Base-by-base conservation (phyloP, 2,113 vertebrate genomes). In the Cynopterus brachyotis region DNA sequence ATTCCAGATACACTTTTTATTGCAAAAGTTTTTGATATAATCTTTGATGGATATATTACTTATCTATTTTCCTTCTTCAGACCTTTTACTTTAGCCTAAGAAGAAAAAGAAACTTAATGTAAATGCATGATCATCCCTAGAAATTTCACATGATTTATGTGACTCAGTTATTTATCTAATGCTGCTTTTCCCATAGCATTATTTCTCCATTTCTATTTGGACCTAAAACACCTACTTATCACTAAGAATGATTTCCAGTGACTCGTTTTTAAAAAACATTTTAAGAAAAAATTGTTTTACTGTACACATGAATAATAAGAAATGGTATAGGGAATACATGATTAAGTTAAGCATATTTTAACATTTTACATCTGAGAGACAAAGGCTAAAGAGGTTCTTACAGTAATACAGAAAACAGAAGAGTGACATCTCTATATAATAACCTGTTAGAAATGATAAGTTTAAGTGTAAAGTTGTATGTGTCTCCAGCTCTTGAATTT, bases 381-480 rank as follows among this genome's bases (percentile, higher is more conserved):
- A 92, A 55, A 94, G 45, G 50, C 59, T 75, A 73, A 83, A 80
- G 40, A 87, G 42, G 37, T 40, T 59, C 20, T 86, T 66, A 81
- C 16, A 60, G 28, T 81, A 87, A 94, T 75, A 91, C 45, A 89
- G 37, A 87, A 79, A 95, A 80, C 20, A 85, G 69, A 82, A 92
- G 13, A 84, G n/a, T 73, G 93, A 79, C 67, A 72, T 94, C 81
- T 97, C 96, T 67, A 95, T 84, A 92, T 40, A 82, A 55, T 91
- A 57, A 92, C 76, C 55, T 91, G 62, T 94, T 84, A 95, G 66
- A 96, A 96, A 73, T 66, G 69, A n/a, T 72, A 42, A 69, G 22
- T 35, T 96, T n/a, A 90, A 83, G 53, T 86, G 40, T 80, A 66
- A 95, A 92, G 89, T 83, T 98, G 96, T 97, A 95, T 66, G 42